Conservation (phyloP, 2,113 vertebrate species). For the Oryzias javanicus region DNA sequence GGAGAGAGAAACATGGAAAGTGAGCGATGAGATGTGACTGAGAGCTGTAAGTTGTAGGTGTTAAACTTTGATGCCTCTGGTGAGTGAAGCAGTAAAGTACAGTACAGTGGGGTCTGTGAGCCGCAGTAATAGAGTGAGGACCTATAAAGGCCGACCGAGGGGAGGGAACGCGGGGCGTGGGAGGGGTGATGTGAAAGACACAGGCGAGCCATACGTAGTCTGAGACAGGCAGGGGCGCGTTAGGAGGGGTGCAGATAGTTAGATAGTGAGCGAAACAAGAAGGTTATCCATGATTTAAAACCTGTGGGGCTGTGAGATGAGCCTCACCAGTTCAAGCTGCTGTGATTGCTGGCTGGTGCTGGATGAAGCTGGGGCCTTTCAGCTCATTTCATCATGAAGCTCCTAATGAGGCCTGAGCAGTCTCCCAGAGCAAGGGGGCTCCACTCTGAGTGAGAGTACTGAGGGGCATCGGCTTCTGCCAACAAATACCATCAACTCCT, state of each 20-base stretch:
- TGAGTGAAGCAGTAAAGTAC: constrained; percentile 56
- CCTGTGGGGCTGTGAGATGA: constrained; percentile 70
- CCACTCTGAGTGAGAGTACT: constrained; percentile 52
- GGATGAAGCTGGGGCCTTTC: constrained; percentile 68
- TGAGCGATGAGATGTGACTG: constrained; percentile 56
- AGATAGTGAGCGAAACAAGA: constrained; percentile 65
- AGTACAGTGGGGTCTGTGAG: constrained; percentile 60
- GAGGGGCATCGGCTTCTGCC: constrained; percentile 39
- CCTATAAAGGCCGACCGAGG: constrained; percentile 34
- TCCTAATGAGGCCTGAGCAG: constrained; percentile 76
- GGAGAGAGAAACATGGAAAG: constrained; percentile 45
- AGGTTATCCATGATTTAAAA: constrained; percentile 80
- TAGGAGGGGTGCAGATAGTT: constrained; percentile 55
- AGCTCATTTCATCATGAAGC: constrained; percentile 79
- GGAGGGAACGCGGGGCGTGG: neutral
- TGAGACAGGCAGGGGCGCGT: constrained; percentile 59
- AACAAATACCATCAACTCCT: constrained; percentile 46
- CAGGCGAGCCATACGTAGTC: constrained; percentile 43
- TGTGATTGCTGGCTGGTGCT: constrained; percentile 70
- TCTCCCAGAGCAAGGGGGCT: constrained; percentile 57
- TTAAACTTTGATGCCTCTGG: constrained; percentile 78
- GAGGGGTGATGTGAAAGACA: constrained; percentile 33
- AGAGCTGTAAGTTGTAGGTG: constrained; percentile 61
- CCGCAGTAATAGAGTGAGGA: constrained; percentile 40
- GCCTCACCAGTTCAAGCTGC: constrained; percentile 63